Percentiles rank a stretch among this genome's conserved stretches.
Evolutionary conservation across 2,113 vertebrate genomes (phyloP).

Genomic region (Stegostoma tigrinum): DNA sequence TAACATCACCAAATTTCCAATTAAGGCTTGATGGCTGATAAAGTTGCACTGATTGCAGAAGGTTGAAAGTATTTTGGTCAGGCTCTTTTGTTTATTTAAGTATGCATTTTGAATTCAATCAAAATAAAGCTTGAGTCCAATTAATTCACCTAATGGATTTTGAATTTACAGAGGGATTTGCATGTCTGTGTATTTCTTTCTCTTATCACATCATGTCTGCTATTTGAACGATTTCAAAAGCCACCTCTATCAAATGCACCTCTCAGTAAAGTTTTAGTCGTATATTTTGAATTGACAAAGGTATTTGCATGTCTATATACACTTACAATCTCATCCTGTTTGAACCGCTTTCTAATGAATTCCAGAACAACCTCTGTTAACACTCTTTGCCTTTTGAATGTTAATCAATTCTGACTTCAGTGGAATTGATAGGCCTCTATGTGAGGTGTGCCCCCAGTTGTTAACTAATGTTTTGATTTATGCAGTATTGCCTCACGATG

Average conservation of each 20-base stretch:
- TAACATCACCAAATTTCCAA: neutral
- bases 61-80: neutral
- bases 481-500: neutral
- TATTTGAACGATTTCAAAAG: neutral
- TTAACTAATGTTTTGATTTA: neutral
- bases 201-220: slow-evolving; percentile 1
- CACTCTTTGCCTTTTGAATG: neutral
- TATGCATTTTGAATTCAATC: slow-evolving; percentile 25
- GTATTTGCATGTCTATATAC: neutral
- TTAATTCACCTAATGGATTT: slow-evolving; percentile 32
- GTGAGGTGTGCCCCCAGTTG: neutral
- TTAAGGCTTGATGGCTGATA: slow-evolving; percentile 16
- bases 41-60: neutral
- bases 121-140: slow-evolving; percentile 23
- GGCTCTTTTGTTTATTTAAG: slow-evolving; percentile 10
- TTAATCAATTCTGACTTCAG: neutral
- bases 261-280: neutral
- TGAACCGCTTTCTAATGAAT: neutral
- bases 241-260: neutral
- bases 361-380: slow-evolving; percentile 1
- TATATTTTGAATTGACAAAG: neutral
- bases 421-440: neutral
- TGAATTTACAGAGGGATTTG: slow-evolving; percentile 27
- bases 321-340: slow-evolving; percentile 9
- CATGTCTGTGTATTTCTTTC: neutral